These are phyloP conservation scores for Callocephalon fimbriatum DNA, from an alignment of 2,113 vertebrate genomes.

Conservation along the genomic window DNA sequence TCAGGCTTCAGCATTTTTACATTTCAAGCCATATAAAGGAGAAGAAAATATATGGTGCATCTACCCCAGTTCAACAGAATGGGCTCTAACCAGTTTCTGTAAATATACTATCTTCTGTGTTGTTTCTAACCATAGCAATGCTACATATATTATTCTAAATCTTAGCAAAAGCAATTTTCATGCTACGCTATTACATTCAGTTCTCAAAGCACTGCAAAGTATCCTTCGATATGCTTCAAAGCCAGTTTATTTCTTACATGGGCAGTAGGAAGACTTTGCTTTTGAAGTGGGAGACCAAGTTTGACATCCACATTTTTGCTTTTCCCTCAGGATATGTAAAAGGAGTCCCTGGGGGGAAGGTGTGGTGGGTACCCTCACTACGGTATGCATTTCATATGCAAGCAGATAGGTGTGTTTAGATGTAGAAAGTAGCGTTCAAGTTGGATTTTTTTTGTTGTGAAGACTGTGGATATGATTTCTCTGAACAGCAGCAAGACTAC, in stretches of 20 bases:
- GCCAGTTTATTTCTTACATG: not conserved
- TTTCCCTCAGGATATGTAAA: not conserved
- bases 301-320: not conserved
- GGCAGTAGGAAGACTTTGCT: not conserved
- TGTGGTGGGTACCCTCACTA: not conserved
- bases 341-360: not conserved
- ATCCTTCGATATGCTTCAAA: not conserved
- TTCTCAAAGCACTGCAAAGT: not conserved
- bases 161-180: not conserved
- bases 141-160: not conserved
- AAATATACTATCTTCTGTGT: not conserved
- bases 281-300: not conserved
- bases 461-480: not conserved
- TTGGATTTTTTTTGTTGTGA: not conserved
- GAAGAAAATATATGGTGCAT: not conserved
- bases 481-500: not conserved
- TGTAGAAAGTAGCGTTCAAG: not conserved
- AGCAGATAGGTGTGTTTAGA: not conserved
- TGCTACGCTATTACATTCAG: not conserved
- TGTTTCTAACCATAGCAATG: not conserved
- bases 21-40: not conserved
- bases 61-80: not conserved
- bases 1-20: not conserved
- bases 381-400: fast-evolving
- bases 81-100: not conserved